Evolutionary conservation across 2,113 vertebrate genomes (phyloP), one percentile per base, ranked within the genome.

Genomic region (Tragelaphus strepsiceros): DNA sequence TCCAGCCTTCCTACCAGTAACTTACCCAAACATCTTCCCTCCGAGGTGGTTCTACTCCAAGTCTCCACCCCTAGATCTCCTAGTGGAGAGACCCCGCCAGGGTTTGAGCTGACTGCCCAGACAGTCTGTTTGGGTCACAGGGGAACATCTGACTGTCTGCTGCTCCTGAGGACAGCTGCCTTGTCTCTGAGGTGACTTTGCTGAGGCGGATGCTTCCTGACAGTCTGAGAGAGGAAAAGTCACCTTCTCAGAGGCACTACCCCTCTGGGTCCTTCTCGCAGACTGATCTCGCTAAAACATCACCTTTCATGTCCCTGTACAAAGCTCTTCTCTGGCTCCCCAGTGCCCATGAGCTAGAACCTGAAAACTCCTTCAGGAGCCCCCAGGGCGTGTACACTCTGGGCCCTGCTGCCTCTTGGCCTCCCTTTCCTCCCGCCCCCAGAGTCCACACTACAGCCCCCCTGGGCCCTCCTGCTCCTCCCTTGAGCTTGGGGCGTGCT

Each of bases 121-220:
- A 77, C 49, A 61, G 14, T 51, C 32, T 51, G 61, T 81, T 15
- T 46, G 43, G 71, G 54, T 84, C 67, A 2, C 1, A 19, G 21
- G 61, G 74, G 16, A 32, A 22, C n/a, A 21, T 58, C 4, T 54
- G 13, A 17, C 2, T 64, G 24, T 61, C 61, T 46, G 30, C 88
- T 39, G 49, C 11, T 53, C 28, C 54, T 1, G 0, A 22, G 28
- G 86, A 85, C 58, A 81, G 19, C 43, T n/a, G 4, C 32, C 81
- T 56, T 32, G 46, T 71, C 83, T 85, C n/a, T 46, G 43, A 82
- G 46, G 77, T 95, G 61, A 71, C 46, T 35, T 90, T 94, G 46
- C 32, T 26, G 39, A 90, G 26, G 24, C 2, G 8, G 22, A 8
- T 82, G 56, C 10, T 78, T 87, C 56, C 84, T 53, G 43, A 95